Evolutionary conservation across 2,113 vertebrate genomes (phyloP).

Genomic region (Ophthalmolycus amberensis): DNA sequence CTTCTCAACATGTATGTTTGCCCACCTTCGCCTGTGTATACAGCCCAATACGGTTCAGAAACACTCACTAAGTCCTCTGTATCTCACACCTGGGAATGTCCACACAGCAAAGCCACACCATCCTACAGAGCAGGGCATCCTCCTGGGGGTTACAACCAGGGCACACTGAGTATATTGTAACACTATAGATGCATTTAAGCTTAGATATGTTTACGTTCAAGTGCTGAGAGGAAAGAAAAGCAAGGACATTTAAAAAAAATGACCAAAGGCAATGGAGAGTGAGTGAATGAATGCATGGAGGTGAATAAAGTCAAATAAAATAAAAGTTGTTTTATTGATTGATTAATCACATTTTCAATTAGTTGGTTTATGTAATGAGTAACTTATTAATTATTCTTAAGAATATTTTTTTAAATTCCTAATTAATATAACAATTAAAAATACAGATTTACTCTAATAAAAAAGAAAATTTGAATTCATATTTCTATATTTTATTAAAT

Average conservation of each 20-base stretch:
- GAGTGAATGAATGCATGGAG: not conserved
- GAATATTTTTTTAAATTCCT: not conserved
- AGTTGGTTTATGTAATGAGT: too few species aligned
- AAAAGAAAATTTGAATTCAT: not conserved
- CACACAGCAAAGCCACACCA: conserved; percentile 15
- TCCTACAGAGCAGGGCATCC: conserved; percentile 6
- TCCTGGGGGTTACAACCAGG: not conserved
- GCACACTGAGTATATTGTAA: not conserved
- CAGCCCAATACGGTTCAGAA: conserved; percentile 11
- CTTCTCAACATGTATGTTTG: conserved; percentile 34
- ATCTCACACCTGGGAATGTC: conserved; percentile 28
- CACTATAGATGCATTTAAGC: not conserved
- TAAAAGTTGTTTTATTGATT: not conserved
- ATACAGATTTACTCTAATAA: too few species aligned
- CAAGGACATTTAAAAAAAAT: not conserved
- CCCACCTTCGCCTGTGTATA: conserved; percentile 16
- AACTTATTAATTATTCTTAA: too few species aligned
- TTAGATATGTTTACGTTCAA: not conserved
- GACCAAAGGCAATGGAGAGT: not conserved
- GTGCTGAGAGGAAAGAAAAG: not conserved
- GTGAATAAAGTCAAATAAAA: not conserved
- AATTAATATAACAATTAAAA: not conserved
- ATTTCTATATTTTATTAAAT: not conserved
- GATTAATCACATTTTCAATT: too few species aligned
- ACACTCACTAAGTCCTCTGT: conserved; percentile 13